Percentiles rank a stretch among this genome's conserved stretches.
Evolutionary conservation across 2,797 vertebrate genomes (phyloP).

Genomic region (Champsocephalus gunnari): DNA sequence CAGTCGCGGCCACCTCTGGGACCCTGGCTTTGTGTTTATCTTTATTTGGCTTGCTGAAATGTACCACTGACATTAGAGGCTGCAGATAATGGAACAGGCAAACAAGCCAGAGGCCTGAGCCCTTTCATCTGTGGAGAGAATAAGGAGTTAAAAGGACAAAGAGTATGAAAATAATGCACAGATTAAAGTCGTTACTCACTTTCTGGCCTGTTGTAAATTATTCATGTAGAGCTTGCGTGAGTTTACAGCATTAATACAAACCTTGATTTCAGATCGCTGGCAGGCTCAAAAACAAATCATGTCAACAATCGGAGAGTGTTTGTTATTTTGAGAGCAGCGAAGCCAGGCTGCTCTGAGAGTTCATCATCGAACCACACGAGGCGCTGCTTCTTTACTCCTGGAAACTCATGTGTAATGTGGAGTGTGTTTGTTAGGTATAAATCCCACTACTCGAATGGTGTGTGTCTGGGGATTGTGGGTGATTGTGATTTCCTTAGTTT

Average conservation of each 20-base stretch:
- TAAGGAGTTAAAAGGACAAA: conserved; percentile 77
- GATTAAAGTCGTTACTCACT: conserved; percentile 82
- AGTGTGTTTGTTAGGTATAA: conserved; percentile 5
- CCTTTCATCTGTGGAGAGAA: conserved; percentile 76
- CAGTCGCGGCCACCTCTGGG: conserved; percentile 76
- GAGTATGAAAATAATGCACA: conserved; percentile 74
- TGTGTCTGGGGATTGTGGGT: no score
- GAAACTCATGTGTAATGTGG: conserved; percentile 33
- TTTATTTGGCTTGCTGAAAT: conserved; percentile 80
- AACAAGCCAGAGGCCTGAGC: conserved; percentile 72
- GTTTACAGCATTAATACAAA: conserved; percentile 74
- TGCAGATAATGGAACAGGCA: conserved; percentile 78
- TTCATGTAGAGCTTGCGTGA: conserved; percentile 74
- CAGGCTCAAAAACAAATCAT: conserved; percentile 63
- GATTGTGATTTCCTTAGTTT: not conserved
- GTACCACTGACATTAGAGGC: conserved; percentile 78
- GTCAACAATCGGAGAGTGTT: conserved; percentile 76
- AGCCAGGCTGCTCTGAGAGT: conserved; percentile 42
- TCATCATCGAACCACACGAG: conserved; percentile 33
- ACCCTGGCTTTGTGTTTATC: conserved; percentile 75
- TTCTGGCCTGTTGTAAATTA: conserved; percentile 81
- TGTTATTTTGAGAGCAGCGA: conserved; percentile 64
- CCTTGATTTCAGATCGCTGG: conserved; percentile 69
- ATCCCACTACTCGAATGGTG: not conserved
- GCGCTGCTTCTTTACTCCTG: conserved; percentile 11